Evolutionary conservation across 1,140 invertebrate genomes (phyloP).

Genomic region (Potamilus streckersoni): DNA sequence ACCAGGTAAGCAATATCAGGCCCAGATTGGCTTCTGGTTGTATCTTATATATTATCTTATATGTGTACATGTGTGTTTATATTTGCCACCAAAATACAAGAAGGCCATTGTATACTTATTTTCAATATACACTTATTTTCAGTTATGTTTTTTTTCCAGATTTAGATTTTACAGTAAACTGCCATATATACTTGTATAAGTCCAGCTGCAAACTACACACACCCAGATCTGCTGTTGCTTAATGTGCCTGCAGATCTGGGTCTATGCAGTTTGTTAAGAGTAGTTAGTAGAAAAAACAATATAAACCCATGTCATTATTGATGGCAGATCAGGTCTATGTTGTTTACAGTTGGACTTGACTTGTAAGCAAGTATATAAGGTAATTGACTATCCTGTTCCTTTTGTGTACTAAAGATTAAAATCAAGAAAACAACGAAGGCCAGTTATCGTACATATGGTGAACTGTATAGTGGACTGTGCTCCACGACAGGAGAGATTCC

Average conservation of each 20-base stretch:
- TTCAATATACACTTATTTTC: background rate
- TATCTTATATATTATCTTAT: background rate
- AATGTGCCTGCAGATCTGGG: too few species aligned
- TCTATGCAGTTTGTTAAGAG: too few species aligned
- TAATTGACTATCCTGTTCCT: background rate
- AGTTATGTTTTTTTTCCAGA: background rate
- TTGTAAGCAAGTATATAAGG: too few species aligned
- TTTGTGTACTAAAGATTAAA: conserved; percentile 25
- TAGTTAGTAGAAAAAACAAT: too few species aligned
- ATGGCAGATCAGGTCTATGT: too few species aligned
- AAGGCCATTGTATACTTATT: background rate
- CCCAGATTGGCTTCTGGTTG: background rate
- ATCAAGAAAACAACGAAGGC: conserved; percentile 30
- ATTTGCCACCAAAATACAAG: too few species aligned
- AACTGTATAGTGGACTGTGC: conserved; percentile 39
- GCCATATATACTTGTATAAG: too few species aligned
- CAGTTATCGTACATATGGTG: conserved; percentile 38
- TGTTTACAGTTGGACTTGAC: too few species aligned
- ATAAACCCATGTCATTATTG: too few species aligned
- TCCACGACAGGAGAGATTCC: conserved; percentile 47
- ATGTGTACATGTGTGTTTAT: background rate
- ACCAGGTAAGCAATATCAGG: too few species aligned
- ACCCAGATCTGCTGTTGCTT: too few species aligned
- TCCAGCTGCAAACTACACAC: too few species aligned
- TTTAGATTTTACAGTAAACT: background rate